Evolutionary conservation across 2,113 vertebrate genomes (phyloP), one percentile per base, ranked within the genome.

Genomic region (Poeciliopsis prolifica): DNA sequence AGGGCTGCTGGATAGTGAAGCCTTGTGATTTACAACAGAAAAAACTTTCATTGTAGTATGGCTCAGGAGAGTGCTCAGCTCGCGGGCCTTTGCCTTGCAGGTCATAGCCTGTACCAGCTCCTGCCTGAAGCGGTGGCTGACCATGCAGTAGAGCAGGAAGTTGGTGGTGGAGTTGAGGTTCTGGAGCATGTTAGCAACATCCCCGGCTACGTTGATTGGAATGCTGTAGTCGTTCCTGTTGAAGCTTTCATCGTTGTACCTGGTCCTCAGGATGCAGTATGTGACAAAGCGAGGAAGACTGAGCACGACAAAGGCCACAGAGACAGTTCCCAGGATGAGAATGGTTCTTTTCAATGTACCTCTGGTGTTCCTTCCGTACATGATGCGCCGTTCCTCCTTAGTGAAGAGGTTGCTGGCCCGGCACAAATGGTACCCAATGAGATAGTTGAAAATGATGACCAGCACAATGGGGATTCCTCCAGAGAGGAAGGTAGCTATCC

Each of bases 91-190:
- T 0, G 33, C 10, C 13, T 79, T 80, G 70, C 93, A 93, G 0
- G 79, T 72, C 33, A 92, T 48, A 14, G 89, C 67, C 15, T 66
- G 75, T 10, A 86, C 24, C 68, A 95, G 82, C 79, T 95, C 94
- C 24, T 40, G 84, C 0, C 94, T 87, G 79, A 95, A 95, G 30
- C 89, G 70, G 1, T 77, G 86, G 82, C 95, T 95, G 54, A 92
- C 94, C 82, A 94, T 48, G 63, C 94, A 95, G 89, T 95, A 95
- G 17, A 95, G 90, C 70, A 95, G 79, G 83, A 95, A 94, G 87
- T 95, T 95, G 76, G 94, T 94, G 88, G 89, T 87, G 75, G 94
- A 94, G 81, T 94, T 95, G 26, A 95, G 90, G 90, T 94, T 95
- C 80, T 95, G 94, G 75, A 95, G 86, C 95, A 95, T 95, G 85